Conservation (phyloP, 2,888 invertebrate genomes). For the Ornithoptera priamus region DNA sequence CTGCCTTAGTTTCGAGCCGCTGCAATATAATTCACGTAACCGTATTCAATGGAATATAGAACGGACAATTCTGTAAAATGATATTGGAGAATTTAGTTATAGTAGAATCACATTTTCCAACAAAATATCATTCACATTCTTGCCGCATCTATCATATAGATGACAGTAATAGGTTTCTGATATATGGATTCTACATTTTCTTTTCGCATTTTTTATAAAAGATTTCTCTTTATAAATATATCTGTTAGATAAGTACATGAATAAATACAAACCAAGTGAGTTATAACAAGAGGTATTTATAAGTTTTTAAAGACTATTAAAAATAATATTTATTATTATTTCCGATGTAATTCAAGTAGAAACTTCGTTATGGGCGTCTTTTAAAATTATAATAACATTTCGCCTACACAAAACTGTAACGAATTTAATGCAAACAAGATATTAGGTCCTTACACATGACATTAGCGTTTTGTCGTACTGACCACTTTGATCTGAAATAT, state of each 20-base stretch:
- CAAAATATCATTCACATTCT: conserved; percentile 21
- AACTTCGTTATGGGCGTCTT: too few species aligned
- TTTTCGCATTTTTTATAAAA: background rate
- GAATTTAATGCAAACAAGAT: background rate
- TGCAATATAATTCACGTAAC: conserved; percentile 2
- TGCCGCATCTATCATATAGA: conserved; percentile 24
- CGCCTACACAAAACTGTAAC: background rate
- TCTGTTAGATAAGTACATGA: too few species aligned
- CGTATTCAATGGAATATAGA: background rate
- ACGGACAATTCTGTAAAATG: conserved; percentile 8
- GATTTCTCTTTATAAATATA: conserved; percentile 8
- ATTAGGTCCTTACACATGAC: too few species aligned
- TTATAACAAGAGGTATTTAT: too few species aligned
- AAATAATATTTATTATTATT: too few species aligned
- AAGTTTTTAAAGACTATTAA: too few species aligned
- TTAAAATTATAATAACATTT: background rate
- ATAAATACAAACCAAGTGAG: too few species aligned
- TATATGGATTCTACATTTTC: conserved; percentile 21
- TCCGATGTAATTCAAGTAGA: too few species aligned
- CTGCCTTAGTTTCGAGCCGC: too few species aligned
- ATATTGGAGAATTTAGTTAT: conserved; percentile 17
- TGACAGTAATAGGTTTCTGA: conserved; percentile 29
- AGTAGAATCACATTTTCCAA: conserved; percentile 21
- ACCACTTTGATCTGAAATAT: too few species aligned
- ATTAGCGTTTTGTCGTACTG: too few species aligned